Conservation (phyloP, 2,797 vertebrate species). For the Molossus alvarezi region DNA sequence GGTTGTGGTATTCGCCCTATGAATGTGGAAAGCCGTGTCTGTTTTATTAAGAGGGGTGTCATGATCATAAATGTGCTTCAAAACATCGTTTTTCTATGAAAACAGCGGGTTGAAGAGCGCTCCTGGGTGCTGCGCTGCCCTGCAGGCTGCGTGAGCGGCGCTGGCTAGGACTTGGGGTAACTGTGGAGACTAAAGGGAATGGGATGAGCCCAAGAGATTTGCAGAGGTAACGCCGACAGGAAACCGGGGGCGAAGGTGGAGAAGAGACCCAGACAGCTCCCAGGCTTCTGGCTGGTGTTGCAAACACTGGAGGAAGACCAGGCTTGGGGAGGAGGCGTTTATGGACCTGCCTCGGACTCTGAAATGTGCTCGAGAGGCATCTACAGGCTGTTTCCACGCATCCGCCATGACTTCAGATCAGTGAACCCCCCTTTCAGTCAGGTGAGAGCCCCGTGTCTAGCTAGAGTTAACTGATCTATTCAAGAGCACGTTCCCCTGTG, state of each 20-base stretch:
- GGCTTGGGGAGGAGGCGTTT: background rate
- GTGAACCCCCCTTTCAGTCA: background rate
- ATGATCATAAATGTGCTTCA: background rate
- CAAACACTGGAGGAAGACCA: background rate
- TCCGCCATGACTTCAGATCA: background rate
- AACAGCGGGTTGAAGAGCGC: background rate
- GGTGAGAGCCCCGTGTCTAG: background rate
- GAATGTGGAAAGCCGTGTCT: background rate
- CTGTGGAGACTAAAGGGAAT: background rate
- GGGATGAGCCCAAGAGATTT: background rate
- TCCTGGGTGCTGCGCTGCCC: background rate
- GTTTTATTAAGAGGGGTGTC: conserved; percentile 13
- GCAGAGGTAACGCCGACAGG: background rate
- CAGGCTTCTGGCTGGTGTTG: background rate
- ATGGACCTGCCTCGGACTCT: conserved; percentile 19
- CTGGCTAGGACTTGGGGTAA: background rate
- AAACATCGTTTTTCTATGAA: background rate
- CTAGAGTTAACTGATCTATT: conserved; percentile 14
- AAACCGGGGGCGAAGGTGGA: background rate
- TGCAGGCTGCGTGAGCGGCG: background rate
- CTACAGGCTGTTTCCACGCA: background rate
- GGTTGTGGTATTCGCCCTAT: background rate
- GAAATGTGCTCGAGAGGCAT: conserved; percentile 20
- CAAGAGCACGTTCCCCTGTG: background rate
- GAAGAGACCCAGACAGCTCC: background rate